A percentile compares a stretch with the other conserved stretches of the same genome.
Conservation (phyloP, 2,113 vertebrate genomes). For the Trogon surrucura region DNA sequence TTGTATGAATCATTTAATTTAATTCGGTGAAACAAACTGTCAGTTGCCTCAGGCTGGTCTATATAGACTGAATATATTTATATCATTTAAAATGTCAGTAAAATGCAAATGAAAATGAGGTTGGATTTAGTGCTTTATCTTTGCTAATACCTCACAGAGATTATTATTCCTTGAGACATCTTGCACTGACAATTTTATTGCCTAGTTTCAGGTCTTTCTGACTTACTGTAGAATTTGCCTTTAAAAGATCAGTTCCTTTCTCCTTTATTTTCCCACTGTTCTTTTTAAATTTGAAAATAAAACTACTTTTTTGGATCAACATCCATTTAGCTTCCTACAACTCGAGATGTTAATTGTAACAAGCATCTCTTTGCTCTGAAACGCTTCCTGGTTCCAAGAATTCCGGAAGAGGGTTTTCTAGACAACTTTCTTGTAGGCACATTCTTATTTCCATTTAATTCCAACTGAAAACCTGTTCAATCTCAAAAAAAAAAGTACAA, state of each 20-base stretch:
- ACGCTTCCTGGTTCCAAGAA: not conserved
- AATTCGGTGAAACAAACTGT: not conserved
- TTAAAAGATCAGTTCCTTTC: not conserved
- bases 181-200: not conserved
- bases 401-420: not conserved
- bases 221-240: not conserved
- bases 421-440: not conserved
- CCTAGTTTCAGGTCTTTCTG: not conserved
- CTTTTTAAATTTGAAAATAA: not conserved
- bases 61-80: not conserved
- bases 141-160: not conserved
- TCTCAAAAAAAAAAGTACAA: not conserved
- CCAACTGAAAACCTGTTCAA: not conserved
- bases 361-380: not conserved
- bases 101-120: not conserved
- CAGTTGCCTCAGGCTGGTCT: not conserved
- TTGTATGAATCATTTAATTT: not conserved
- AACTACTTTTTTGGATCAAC: not conserved
- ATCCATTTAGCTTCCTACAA: not conserved
- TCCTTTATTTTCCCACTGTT: not conserved
- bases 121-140: not conserved
- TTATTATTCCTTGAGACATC: not conserved
- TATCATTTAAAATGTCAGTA: not conserved
- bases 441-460: not conserved
- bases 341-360: not conserved